phyloP scores from a whole-genome alignment of 2,113 vertebrate species.

The Cochlearius cochlearius region DNA sequence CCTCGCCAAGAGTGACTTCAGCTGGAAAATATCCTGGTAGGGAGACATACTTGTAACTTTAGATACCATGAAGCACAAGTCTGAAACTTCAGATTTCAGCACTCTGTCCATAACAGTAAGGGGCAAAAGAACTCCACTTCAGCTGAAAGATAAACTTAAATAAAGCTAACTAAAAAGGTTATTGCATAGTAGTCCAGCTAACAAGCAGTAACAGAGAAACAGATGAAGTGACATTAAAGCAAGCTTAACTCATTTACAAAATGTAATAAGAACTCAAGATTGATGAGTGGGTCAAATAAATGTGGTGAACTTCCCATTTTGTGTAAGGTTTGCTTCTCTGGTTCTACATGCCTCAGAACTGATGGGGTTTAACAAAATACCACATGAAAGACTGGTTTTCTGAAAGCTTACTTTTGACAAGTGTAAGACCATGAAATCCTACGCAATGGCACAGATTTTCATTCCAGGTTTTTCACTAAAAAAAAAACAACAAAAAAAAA shows the following conservation, averaged over 20 bases:
- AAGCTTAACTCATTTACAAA: background rate
- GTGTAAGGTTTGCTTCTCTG: background rate
- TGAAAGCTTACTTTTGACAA: background rate
- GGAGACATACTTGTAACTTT: conserved; percentile 5
- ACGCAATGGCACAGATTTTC: background rate
- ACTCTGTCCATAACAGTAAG: conserved; percentile 17
- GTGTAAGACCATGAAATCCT: background rate
- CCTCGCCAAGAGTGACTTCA: conserved; percentile 58
- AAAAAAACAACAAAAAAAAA: background rate
- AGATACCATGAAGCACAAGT: conserved; percentile 5
- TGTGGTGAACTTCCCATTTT: background rate
- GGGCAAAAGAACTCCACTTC: conserved; percentile 6
- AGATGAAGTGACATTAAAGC: background rate
- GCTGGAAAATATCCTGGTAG: conserved; percentile 55
- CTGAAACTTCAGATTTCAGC: conserved; percentile 39
- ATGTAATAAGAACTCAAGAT: background rate
- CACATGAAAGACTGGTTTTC: background rate
- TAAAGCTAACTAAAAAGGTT: conserved; percentile 21
- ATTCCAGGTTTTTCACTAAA: background rate
- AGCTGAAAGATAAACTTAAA: conserved; percentile 12
- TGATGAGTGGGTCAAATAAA: background rate
- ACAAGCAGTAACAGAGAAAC: background rate
- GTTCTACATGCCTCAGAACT: background rate
- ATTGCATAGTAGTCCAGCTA: background rate
- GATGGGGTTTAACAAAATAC: background rate